Percentiles rank a stretch among this genome's conserved stretches.
These are phyloP conservation scores for Sitodiplosis mosellana DNA, from an alignment of 1,140 invertebrate genomes.

Conservation along the genomic window DNA sequence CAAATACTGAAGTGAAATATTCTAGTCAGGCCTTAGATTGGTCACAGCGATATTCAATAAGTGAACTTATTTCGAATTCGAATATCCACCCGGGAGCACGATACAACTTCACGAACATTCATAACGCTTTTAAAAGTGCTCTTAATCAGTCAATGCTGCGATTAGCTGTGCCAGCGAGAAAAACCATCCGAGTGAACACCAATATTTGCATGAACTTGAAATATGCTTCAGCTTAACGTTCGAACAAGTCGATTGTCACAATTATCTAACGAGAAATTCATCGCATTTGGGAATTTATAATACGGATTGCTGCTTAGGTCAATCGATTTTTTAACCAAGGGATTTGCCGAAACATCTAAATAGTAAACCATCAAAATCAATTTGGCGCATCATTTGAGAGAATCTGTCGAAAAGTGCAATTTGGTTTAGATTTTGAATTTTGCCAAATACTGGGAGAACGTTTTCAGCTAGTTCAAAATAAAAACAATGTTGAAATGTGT, in stretches of 20 bases:
- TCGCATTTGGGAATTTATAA: too few relatives aligned
- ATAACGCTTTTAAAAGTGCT: slow-evolving; percentile 32
- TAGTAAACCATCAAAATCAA: too few relatives aligned
- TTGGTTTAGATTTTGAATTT: too few relatives aligned
- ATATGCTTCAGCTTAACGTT: slow-evolving; percentile 46
- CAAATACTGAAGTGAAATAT: slow-evolving; percentile 52
- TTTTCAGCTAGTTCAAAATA: too few relatives aligned
- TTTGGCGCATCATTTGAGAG: too few relatives aligned
- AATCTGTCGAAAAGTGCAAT: too few relatives aligned
- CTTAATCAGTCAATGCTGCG: slow-evolving; percentile 36
- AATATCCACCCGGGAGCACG: slow-evolving; percentile 38
- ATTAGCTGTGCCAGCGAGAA: slow-evolving; percentile 39
- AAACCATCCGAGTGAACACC: slow-evolving; percentile 30
- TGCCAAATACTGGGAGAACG: too few relatives aligned
- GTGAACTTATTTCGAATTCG: slow-evolving; percentile 31
- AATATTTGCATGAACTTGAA: slow-evolving; percentile 40
- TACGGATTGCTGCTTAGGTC: too few relatives aligned
- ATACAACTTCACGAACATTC: slow-evolving; percentile 35
- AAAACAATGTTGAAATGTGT: too few relatives aligned
- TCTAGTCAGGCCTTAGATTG: slow-evolving; percentile 46
- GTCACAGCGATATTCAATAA: slow-evolving; percentile 41
- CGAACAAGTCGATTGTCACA: slow-evolving; percentile 35
- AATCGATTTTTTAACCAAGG: too few relatives aligned
- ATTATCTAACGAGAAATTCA: too few relatives aligned
- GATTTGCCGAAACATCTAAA: too few relatives aligned